A percentile compares a stretch with the other conserved stretches of the same genome.
These are phyloP conservation scores for Scomber japonicus DNA, from an alignment of 2,113 vertebrate genomes.

Conservation along the genomic window DNA sequence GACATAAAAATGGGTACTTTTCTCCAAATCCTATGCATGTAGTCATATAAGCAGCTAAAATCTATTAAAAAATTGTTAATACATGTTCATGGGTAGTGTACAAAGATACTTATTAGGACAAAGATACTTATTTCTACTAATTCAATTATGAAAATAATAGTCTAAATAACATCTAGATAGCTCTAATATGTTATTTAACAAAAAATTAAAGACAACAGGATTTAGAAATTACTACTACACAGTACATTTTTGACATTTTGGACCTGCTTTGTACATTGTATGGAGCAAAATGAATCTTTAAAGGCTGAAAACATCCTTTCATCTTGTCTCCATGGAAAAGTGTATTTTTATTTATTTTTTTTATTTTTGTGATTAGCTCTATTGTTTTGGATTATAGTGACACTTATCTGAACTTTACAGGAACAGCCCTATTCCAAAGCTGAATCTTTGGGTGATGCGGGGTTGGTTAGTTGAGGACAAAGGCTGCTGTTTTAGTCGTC, in stretches of 20 bases:
- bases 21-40: neutral
- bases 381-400: constrained; percentile 25
- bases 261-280: constrained; percentile 19
- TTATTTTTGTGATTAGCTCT: constrained; percentile 39
- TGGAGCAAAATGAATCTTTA: constrained; percentile 11
- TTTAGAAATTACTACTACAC: neutral
- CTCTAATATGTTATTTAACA: neutral
- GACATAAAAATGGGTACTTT: neutral
- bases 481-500: neutral
- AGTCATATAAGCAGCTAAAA: too few species aligned
- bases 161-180: neutral
- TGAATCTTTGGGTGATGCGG: neutral
- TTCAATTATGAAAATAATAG: neutral
- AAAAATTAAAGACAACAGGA: neutral
- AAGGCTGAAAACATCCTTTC: constrained; percentile 25
- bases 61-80: neutral
- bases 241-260: neutral
- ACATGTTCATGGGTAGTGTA: neutral
- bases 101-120: neutral
- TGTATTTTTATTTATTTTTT: constrained; percentile 14
- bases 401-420: constrained; percentile 2
- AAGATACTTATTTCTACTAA: neutral
- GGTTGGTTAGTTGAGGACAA: neutral
- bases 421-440: neutral
- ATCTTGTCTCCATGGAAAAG: constrained; percentile 2